These are phyloP conservation scores for Pocota personata DNA, from an alignment of 2,888 invertebrate species.

Conservation along the genomic window DNA sequence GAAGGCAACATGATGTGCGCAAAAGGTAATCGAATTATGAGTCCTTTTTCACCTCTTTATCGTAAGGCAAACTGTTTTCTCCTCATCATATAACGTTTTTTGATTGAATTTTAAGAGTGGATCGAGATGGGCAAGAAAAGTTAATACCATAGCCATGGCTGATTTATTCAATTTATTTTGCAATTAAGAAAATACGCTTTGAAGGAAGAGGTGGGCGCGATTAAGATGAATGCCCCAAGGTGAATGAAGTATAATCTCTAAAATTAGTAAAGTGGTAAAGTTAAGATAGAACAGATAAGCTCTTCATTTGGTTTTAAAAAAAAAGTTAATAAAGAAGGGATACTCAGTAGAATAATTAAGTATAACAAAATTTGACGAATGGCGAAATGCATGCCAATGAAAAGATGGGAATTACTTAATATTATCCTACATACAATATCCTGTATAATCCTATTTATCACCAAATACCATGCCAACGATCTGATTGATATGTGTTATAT, in stretches of 20 bases:
- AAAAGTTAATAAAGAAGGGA: no score
- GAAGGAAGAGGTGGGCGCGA: neutral
- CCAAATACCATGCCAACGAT: no score
- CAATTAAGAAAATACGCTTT: neutral
- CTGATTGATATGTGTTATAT: no score
- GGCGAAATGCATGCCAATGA: no score
- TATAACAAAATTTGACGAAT: no score
- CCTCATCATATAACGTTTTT: neutral
- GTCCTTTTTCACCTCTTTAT: slow-evolving; percentile 17
- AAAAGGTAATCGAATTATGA: slow-evolving; percentile 14
- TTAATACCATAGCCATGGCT: neutral
- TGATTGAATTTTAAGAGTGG: slow-evolving; percentile 22
- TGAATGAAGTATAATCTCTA: neutral
- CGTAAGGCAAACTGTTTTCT: neutral
- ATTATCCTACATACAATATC: no score
- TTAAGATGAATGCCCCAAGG: neutral
- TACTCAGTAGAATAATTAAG: no score
- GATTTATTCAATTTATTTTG: slow-evolving; percentile 41
- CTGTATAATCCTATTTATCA: no score
- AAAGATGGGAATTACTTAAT: no score
- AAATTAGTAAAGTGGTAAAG: neutral
- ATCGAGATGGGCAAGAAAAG: neutral
- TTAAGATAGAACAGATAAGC: neutral
- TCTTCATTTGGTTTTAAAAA: neutral
- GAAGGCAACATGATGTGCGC: neutral